phyloP scores from a whole-genome alignment of 1,140 invertebrate genomes.

The Hycleus cichorii region DNA sequence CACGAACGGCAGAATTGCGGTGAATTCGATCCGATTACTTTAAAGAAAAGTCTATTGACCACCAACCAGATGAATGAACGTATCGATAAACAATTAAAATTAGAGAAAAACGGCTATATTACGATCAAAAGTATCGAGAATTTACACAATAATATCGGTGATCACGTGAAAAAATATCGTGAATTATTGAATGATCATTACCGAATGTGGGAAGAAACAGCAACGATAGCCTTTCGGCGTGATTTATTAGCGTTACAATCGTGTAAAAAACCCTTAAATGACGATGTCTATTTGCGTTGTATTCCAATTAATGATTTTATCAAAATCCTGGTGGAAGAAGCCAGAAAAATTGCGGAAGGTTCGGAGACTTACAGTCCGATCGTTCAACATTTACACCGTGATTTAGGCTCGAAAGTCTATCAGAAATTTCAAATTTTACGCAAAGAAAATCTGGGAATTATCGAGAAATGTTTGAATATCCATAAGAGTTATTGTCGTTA shows the following conservation, averaged over 20 bases:
- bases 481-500: constrained; percentile 32
- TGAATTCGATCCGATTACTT: not conserved
- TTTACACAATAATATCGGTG: constrained; percentile 27
- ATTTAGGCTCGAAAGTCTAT: constrained; percentile 64
- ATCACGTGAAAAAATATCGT: constrained; percentile 40
- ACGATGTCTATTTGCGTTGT: constrained; percentile 64
- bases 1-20: constrained; percentile 35
- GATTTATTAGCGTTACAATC: constrained; percentile 56
- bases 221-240: constrained; percentile 54
- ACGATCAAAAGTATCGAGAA: constrained; percentile 41
- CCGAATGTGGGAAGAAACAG: constrained; percentile 55
- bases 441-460: constrained; percentile 55
- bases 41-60: constrained; percentile 42
- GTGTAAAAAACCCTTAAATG: constrained; percentile 46
- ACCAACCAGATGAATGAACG: constrained; percentile 48
- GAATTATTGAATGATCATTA: constrained; percentile 54
- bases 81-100: constrained; percentile 55
- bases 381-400: constrained; percentile 52
- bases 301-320: constrained; percentile 36
- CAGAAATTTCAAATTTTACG: constrained; percentile 54
- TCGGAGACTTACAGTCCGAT: constrained; percentile 75
- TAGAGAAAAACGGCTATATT: constrained; percentile 57
- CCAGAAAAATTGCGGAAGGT: constrained; percentile 52
- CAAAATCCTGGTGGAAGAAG: constrained; percentile 35
- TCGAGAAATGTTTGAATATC: constrained; percentile 54